A percentile compares a stretch with the other conserved stretches of the same genome.
Conservation (phyloP, 2,888 invertebrate genomes). For the Leuctra nigra region DNA sequence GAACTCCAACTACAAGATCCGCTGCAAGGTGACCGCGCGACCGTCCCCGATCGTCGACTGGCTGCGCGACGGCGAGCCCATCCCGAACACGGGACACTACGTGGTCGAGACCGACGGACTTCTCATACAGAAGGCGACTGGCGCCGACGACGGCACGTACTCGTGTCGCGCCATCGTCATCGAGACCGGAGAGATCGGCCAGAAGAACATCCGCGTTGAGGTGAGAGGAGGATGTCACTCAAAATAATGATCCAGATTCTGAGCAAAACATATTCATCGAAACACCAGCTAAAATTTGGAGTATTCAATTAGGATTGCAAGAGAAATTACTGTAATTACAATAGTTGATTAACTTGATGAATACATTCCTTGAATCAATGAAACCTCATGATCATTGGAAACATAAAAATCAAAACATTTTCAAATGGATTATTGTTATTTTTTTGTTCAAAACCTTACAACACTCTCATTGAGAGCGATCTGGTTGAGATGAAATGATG, state of each 20-base stretch:
- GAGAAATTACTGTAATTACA: too few relatives aligned
- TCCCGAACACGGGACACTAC: slow-evolving; percentile 58
- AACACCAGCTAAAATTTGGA: too few relatives aligned
- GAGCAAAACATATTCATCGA: too few relatives aligned
- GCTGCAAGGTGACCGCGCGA: slow-evolving; percentile 77
- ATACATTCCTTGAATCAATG: too few relatives aligned
- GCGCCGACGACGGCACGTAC: slow-evolving; percentile 80
- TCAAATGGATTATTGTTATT: too few relatives aligned
- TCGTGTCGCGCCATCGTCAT: slow-evolving; percentile 81
- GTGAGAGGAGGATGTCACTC: slow-evolving; percentile 39
- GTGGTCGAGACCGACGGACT: slow-evolving; percentile 69
- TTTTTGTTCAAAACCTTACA: too few relatives aligned
- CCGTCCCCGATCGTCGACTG: slow-evolving; percentile 82
- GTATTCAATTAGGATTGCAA: too few relatives aligned
- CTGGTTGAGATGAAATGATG: too few relatives aligned
- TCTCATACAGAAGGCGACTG: slow-evolving; percentile 66
- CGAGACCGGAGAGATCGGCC: slow-evolving; percentile 69
- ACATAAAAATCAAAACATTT: too few relatives aligned
- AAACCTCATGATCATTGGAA: too few relatives aligned
- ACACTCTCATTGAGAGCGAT: too few relatives aligned
- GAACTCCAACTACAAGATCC: slow-evolving; percentile 66
- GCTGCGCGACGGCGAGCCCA: slow-evolving; percentile 68
- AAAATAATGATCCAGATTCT: background rate
- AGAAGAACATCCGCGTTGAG: slow-evolving; percentile 72
- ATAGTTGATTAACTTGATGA: too few relatives aligned